phyloP scores from a whole-genome alignment of 2,888 invertebrate genomes.

The Oxystoma pomonae region DNA sequence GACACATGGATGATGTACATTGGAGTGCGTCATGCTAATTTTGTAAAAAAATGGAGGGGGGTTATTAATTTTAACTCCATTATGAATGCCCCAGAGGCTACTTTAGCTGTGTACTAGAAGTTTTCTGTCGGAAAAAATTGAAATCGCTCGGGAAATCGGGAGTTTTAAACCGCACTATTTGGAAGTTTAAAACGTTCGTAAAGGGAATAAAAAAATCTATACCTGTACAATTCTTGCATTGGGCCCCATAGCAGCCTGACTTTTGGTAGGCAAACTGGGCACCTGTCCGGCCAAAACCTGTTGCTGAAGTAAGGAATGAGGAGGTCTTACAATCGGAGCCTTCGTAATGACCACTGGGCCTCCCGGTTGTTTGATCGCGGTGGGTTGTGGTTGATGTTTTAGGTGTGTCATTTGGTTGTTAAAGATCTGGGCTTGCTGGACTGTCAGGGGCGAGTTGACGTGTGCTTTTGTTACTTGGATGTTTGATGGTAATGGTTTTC shows the following conservation, averaged over 20 bases:
- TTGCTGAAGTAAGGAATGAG: constrained; percentile 37
- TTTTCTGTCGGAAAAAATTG: too few species aligned
- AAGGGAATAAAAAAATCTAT: too few species aligned
- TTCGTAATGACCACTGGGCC: constrained; percentile 42
- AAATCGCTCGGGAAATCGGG: too few species aligned
- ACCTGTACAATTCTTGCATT: constrained; percentile 49
- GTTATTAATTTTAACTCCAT: too few species aligned
- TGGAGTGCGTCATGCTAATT: too few species aligned
- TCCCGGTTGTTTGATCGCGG: neutral
- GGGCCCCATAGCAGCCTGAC: constrained; percentile 21
- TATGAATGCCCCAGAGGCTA: too few species aligned
- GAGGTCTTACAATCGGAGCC: constrained; percentile 33
- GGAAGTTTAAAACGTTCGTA: too few species aligned
- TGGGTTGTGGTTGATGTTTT: constrained; percentile 38
- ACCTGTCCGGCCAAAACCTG: constrained; percentile 52
- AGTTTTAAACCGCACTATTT: too few species aligned
- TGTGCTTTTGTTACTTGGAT: constrained; percentile 25
- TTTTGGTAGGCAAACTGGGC: constrained; percentile 46
- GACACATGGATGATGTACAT: too few species aligned
- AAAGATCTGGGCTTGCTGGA: constrained; percentile 29
- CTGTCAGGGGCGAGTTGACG: constrained; percentile 21
- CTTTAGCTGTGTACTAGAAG: too few species aligned
- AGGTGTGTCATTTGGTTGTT: constrained; percentile 49
- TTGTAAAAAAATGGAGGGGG: too few species aligned
- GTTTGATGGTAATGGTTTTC: constrained; percentile 20